phyloP scores from a whole-genome alignment of 2,797 vertebrate species.

The Premnoplex brunnescens region DNA sequence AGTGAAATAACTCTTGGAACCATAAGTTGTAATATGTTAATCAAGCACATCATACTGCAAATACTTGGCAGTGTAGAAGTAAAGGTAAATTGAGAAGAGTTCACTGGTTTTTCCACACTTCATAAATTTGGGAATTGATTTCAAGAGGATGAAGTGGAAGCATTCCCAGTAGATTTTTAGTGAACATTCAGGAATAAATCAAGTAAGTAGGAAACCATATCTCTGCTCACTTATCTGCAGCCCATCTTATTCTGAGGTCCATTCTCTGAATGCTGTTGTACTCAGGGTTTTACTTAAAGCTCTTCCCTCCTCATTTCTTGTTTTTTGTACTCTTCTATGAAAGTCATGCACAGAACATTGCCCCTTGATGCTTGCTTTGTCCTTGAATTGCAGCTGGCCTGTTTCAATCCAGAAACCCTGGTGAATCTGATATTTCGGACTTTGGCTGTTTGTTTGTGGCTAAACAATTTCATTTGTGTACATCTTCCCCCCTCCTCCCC shows the following conservation, averaged over 20 bases:
- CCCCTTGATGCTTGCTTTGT: neutral
- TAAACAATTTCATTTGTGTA: neutral
- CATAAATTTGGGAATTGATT: neutral
- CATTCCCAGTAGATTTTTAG: neutral
- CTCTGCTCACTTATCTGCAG: neutral
- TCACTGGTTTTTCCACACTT: neutral
- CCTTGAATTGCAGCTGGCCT: neutral
- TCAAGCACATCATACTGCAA: neutral
- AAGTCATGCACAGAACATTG: neutral
- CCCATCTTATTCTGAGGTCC: neutral
- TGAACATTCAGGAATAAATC: neutral
- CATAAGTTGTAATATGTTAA: neutral
- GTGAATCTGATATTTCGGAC: neutral
- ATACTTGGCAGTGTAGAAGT: neutral
- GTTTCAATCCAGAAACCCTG: neutral
- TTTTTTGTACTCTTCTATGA: neutral
- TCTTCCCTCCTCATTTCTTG: neutral
- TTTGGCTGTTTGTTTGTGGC: fast-evolving
- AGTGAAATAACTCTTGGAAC: neutral
- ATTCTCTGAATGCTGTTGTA: neutral
- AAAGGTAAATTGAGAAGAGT: neutral
- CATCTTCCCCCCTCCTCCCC: fast-evolving
- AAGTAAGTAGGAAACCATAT: neutral
- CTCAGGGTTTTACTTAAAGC: neutral
- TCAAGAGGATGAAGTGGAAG: neutral